Evolutionary conservation across 2,113 vertebrate genomes (phyloP), one percentile per base, ranked within the genome.

Genomic region (Ploceus nigricollis): DNA sequence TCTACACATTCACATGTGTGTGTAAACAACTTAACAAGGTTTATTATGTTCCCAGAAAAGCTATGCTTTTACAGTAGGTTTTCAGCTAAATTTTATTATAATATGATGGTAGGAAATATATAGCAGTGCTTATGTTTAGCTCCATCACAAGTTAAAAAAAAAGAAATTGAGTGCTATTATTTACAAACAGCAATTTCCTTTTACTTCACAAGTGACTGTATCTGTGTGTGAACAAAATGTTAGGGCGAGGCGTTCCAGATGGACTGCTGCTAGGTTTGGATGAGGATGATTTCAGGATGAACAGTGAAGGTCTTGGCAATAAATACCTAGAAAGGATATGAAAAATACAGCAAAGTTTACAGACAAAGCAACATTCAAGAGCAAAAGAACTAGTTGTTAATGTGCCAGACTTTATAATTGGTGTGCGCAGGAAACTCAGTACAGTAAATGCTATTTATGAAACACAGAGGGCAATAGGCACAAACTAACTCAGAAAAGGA

Each of bases 231-330:
- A 99, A 98, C 97, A 99, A 98, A 97, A 99, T 98, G 97, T 96
- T 98, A 85, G 98, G 98, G 80, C 97, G 98, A 93, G 98, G 98
- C 98, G 98, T 87, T 95, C 98, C 98, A 24, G 98, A 98, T 73
- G 99, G 98, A 96, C 96, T 96, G 91, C 98, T 98, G 97, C 98
- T 98, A 95, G 98, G 96, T 97, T 97, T 99, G 97, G 98, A 98
- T 54, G 97, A 98, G 96, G 99, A 98, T 97, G 99, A 98, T 98
- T 99, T 99, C 97, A 99, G 96, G 98, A 99, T 98, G 98, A 99
- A 98, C 95, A 99, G 99, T 97, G 99, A 98, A 96, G 99, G 98
- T 98, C 99, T 98, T 98, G 99, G 98, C 98, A 99, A 98, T 97
- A 99, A 98, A 98, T 98, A 99, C 98, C 99, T 99, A 98, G 80